Evolutionary conservation across 2,888 invertebrate genomes (phyloP), one percentile per base, ranked within the genome.

Genomic region (Pristionchus fissidentatus): DNA sequence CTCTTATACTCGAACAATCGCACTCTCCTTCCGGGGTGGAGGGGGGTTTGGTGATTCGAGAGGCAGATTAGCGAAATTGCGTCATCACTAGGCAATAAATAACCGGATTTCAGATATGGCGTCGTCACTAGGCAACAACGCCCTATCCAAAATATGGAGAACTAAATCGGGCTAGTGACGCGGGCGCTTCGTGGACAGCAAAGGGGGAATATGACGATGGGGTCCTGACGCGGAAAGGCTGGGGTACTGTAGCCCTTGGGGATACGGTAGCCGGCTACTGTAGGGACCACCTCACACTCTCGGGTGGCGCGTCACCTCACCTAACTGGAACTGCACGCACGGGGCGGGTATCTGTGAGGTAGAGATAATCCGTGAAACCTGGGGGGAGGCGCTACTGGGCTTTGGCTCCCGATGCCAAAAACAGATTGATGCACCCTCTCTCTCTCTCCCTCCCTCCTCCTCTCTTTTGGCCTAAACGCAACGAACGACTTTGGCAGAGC

Each of bases 291-390:
- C 10, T 15, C 35, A 66, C 3, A 5, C 29, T 62, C n/a, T 3
- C 35, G 35, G 35, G 19, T 19, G 38, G 38, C 38, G 35, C 29
- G 32, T 60, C 60, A 60, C 60, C 13, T 60, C 29, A 29, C 60
- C 19, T 7, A 38, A 3, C 38, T n/a, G 29, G 66, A n/a, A 38
- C 32, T 66, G 38, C 38, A 29, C 26, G 10, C 5, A 13, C 57
- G 66, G 29, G 60, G 60, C 60, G 66, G 35, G 60, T 32, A n/a
- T 29, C 35, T 10, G 29, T 15, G 60, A 19, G 10, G 60, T 29
- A 38, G 66, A 38, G 66, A 66, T 66, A 66, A n/a, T n/a, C n/a
- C n/a, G n/a, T n/a, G n/a, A n/a, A 66, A 66, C 66, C 66, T 66
- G 19, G 35, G 10, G n/a, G n/a, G n/a, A n/a, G n/a, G n/a, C n/a